A percentile compares a stretch with the other conserved stretches of the same genome.
phyloP scores from a whole-genome alignment of 2,888 invertebrate genomes.

The Lycaena phlaeas region DNA sequence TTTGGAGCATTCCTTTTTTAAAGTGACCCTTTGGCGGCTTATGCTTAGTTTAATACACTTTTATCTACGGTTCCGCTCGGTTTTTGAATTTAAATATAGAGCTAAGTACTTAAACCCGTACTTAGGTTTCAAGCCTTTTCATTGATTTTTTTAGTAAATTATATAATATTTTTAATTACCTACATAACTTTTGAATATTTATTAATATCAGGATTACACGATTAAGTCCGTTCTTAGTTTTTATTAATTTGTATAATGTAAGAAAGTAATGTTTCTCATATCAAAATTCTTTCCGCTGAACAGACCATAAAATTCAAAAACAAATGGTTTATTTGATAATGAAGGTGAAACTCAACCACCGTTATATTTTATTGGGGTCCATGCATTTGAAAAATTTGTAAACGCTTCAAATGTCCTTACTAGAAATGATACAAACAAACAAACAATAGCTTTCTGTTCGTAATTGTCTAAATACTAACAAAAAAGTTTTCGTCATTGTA shows the following conservation, averaged over 20 bases:
- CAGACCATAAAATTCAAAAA: too few relatives aligned
- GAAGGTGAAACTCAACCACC: constrained; percentile 2
- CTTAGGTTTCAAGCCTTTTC: too few relatives aligned
- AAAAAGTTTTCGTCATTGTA: constrained; percentile 4
- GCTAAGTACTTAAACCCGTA: too few relatives aligned
- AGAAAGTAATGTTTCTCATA: too few relatives aligned
- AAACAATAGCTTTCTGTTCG: constrained; percentile 4
- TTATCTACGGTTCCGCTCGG: background rate
- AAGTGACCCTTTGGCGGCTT: constrained; percentile 36
- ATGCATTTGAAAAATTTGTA: background rate
- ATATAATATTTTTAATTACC: too few relatives aligned
- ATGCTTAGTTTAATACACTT: background rate
- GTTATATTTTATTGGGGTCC: constrained; percentile 6
- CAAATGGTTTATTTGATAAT: background rate
- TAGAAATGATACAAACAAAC: background rate
- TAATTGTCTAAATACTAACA: background rate
- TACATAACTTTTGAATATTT: too few relatives aligned
- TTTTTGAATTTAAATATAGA: too few relatives aligned
- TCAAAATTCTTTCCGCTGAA: too few relatives aligned
- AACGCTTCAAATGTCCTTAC: constrained; percentile 4
- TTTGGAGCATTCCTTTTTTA: constrained; percentile 51
- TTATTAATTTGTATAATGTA: too few relatives aligned
- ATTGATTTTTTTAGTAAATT: too few relatives aligned
- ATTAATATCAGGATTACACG: too few relatives aligned
- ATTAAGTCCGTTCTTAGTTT: too few relatives aligned